These are phyloP conservation scores for Philhelius pedissequus DNA, from an alignment of 2,888 invertebrate genomes.

Conservation along the genomic window DNA sequence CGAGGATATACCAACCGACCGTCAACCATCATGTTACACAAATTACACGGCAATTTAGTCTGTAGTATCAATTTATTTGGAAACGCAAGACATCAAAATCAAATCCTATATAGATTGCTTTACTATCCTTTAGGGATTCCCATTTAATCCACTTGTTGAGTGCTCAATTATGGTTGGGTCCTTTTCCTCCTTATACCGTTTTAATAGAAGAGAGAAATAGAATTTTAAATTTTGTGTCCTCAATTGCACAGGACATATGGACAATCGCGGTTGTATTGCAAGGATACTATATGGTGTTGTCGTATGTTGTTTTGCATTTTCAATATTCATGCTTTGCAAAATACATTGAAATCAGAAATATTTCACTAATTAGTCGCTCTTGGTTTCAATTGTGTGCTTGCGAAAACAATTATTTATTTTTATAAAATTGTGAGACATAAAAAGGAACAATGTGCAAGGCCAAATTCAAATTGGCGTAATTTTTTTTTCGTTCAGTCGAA, in stretches of 20 bases:
- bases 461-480: too few relatives aligned
- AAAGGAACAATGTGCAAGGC: too few relatives aligned
- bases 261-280: background rate
- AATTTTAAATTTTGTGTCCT: conserved; percentile 4
- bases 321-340: background rate
- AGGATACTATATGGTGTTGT: background rate
- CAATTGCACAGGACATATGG: background rate
- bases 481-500: too few relatives aligned
- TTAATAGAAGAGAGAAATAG: background rate
- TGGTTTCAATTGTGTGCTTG: background rate
- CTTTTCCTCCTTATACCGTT: background rate
- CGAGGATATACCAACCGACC: background rate
- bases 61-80: conserved; percentile 53
- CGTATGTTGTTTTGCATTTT: background rate
- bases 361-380: background rate
- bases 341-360: background rate
- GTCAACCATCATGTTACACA: background rate
- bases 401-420: too few relatives aligned
- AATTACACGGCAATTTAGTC: conserved; percentile 59
- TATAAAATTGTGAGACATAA: too few relatives aligned
- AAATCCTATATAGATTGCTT: conserved; percentile 29
- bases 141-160: conserved; percentile 57
- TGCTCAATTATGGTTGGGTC: background rate
- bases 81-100: conserved; percentile 32
- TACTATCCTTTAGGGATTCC: conserved; percentile 24